A percentile compares a stretch with the other conserved stretches of the same genome.
phyloP scores from a whole-genome alignment of 2,888 invertebrate genomes.

The Himalopsyche tibetana region DNA sequence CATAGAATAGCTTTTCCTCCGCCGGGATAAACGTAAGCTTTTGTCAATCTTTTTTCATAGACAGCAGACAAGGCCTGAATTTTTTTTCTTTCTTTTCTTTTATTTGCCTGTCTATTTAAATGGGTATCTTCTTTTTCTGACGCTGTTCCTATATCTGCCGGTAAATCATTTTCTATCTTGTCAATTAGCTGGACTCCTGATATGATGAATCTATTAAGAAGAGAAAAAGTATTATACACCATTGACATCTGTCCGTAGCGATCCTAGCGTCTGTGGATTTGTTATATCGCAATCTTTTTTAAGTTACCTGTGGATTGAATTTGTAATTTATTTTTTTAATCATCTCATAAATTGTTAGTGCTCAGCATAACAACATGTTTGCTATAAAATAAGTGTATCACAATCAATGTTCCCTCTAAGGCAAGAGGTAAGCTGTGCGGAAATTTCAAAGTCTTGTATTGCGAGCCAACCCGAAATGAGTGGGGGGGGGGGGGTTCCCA shows the following conservation, averaged over 20 bases:
- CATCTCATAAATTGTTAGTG: too few species aligned
- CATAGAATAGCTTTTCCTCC: constrained; percentile 15
- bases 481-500: too few species aligned
- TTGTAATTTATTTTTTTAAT: too few species aligned
- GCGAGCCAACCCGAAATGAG: too few species aligned
- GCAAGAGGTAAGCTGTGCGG: too few species aligned
- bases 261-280: too few species aligned
- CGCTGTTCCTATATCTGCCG: background rate
- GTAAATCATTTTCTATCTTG: background rate
- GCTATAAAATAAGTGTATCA: too few species aligned
- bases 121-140: background rate
- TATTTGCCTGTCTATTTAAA: background rate
- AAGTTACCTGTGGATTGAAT: too few species aligned
- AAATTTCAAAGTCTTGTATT: too few species aligned
- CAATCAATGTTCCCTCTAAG: too few species aligned
- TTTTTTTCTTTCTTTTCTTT: background rate
- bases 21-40: constrained; percentile 1
- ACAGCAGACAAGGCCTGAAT: background rate
- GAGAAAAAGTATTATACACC: background rate
- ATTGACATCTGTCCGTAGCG: background rate
- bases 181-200: background rate
- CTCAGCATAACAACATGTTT: too few species aligned
- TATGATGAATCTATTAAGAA: background rate
- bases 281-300: too few species aligned
- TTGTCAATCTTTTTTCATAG: background rate